Base-by-base conservation (phyloP, 2,888 invertebrate species). In the Ischnura elegans region DNA sequence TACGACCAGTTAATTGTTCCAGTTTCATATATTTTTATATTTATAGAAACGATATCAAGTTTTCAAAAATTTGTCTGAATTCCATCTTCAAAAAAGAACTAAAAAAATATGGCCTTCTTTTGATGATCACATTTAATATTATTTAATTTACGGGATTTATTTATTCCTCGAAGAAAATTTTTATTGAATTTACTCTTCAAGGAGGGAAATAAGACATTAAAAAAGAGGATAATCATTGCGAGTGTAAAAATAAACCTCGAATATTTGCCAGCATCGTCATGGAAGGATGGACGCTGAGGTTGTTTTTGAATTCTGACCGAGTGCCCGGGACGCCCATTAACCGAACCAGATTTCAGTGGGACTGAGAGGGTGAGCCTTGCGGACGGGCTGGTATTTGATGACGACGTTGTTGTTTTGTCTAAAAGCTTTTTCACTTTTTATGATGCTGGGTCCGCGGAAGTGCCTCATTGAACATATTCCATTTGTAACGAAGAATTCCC, bases 251-350 rank as follows among this genome's bases (percentile, higher is more conserved):
- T 66, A 2, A 5, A 21, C 36, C 42, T 45, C 42, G 90, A 13
- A 66, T 42, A 4, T 66, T 55, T 43, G 76, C 42, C 43, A 61
- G 5, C 42, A 6, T 25, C 55, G 55, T 45, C 10, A n/a, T 76
- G 16, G 90, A 90, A 90, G 90, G 87, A n/a, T n/a, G n/a, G 13
- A 29, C 90, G 42, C 13, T 90, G 25, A 43, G 76, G 90, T 61
- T 90, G 90, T 43, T 90, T 61, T 42, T 61, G 8, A 43, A 66
- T 19, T 87, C 55, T 25, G 16, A 10, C 13, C 13, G 29, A 76
- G 51, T n/a, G n/a, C 25, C 42, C 25, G 43, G n/a, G 61, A 61
- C 42, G 4, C 90, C 90, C 42, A 90, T 90, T 55, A 90, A 61
- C 43, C n/a, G 90, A 90, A 43, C 90, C 47, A 51, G 47, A 36